Percentiles rank a stretch among this genome's conserved stretches.
phyloP scores from a whole-genome alignment of 2,113 vertebrate genomes.

The Lophura nycthemera region DNA sequence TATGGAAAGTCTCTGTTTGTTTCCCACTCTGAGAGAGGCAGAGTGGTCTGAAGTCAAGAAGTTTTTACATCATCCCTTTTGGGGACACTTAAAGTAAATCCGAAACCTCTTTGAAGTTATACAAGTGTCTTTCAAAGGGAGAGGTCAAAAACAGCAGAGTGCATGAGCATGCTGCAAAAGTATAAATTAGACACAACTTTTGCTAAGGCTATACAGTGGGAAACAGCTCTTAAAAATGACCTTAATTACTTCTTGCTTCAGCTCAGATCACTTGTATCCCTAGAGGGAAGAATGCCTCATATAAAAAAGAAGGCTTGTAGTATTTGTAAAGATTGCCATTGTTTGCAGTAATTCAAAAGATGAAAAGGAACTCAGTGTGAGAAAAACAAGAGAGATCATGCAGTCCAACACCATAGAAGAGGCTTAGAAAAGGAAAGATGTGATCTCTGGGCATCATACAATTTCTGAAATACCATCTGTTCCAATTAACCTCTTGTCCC shows the following conservation, averaged over 20 bases:
- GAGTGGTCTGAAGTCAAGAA: constrained; percentile 42
- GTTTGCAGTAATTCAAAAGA: constrained; percentile 56
- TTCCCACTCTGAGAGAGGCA: neutral
- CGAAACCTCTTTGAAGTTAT: constrained; percentile 39
- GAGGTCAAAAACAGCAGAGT: constrained; percentile 44
- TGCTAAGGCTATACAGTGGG: neutral
- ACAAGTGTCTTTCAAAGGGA: constrained; percentile 31
- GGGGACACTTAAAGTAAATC: constrained; percentile 32
- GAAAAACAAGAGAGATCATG: constrained; percentile 32
- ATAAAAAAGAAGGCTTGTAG: constrained; percentile 6
- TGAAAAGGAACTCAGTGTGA: constrained; percentile 63
- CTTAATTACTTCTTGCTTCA: constrained; percentile 56
- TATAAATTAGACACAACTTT: constrained; percentile 36
- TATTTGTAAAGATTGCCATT: constrained; percentile 61
- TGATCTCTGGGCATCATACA: constrained; percentile 42
- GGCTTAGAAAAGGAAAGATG: constrained; percentile 7
- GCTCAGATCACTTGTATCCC: constrained; percentile 24
- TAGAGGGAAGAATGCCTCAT: constrained; percentile 21
- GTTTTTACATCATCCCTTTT: constrained; percentile 17
- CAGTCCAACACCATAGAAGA: constrained; percentile 31
- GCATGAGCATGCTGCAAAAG: neutral
- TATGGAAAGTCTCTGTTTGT: neutral
- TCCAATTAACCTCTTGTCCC: constrained; percentile 69
- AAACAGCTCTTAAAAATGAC: constrained; percentile 29
- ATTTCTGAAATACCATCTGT: constrained; percentile 65